Conservation (phyloP, 2,113 vertebrate species). For the Oxyura jamaicensis region DNA sequence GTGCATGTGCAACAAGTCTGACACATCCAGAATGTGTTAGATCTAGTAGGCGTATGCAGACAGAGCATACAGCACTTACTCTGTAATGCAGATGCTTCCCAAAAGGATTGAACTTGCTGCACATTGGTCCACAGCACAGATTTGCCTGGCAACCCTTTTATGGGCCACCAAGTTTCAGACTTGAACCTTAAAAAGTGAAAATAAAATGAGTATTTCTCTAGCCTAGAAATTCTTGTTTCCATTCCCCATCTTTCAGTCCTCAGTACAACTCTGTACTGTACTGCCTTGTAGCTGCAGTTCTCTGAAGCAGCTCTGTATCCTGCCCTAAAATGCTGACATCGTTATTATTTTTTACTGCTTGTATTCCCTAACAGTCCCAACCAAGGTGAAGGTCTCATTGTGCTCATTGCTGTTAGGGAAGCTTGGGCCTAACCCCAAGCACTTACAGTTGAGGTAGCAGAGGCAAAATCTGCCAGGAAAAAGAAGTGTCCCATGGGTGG, state of each 20-base stretch:
- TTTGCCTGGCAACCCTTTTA: not conserved
- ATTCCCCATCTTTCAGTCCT: not conserved
- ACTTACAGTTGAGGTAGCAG: not conserved
- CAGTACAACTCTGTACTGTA: not conserved
- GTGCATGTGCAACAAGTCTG: slow-evolving; percentile 66
- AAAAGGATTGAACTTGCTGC: not conserved
- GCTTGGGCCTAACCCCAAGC: not conserved
- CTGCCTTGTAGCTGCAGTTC: slow-evolving; percentile 9
- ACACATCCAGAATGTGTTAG: slow-evolving; percentile 67
- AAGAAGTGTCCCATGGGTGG: not conserved
- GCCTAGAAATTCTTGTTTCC: slow-evolving; percentile 2
- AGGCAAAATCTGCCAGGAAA: not conserved
- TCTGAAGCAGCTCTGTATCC: not conserved
- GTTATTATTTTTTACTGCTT: not conserved
- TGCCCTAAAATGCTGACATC: slow-evolving; percentile 10
- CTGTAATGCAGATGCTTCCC: slow-evolving; percentile 46
- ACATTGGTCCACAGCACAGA: not conserved
- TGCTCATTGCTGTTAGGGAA: not conserved
- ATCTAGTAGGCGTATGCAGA: slow-evolving; percentile 59
- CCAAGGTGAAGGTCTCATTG: slow-evolving; percentile 3
- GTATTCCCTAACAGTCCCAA: not conserved
- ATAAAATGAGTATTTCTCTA: not conserved
- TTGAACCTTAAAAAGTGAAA: slow-evolving; percentile 11
- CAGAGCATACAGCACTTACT: not conserved
- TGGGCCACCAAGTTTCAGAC: not conserved